These are phyloP conservation scores for Anniella stebbinsi DNA, from an alignment of 2,797 vertebrate genomes.

Conservation along the genomic window DNA sequence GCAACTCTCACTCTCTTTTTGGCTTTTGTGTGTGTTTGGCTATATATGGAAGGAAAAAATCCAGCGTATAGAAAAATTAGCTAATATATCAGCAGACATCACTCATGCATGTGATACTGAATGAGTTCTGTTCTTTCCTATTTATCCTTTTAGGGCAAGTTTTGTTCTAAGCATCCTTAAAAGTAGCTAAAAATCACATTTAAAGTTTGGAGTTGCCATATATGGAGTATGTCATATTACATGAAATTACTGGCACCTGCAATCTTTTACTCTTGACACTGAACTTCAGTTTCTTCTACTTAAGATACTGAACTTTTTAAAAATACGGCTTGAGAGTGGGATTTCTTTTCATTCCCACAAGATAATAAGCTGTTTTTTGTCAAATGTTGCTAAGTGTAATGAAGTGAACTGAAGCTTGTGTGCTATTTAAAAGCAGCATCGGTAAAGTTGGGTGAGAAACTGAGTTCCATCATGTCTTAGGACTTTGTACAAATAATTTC, in stretches of 20 bases:
- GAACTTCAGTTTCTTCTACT: conserved; percentile 28
- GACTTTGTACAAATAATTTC: not conserved
- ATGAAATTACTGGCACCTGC: conserved; percentile 26
- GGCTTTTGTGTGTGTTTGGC: not conserved
- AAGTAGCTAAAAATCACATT: not conserved
- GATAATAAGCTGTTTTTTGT: conserved; percentile 38
- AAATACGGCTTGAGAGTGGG: not conserved
- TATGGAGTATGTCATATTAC: conserved; percentile 28
- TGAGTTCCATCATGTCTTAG: not conserved
- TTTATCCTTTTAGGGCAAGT: not conserved
- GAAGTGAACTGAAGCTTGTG: conserved; percentile 11
- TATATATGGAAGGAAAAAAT: not conserved
- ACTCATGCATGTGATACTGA: not conserved
- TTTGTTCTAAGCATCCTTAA: not conserved
- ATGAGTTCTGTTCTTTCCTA: not conserved
- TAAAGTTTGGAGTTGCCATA: conserved; percentile 29
- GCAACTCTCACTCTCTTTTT: not conserved
- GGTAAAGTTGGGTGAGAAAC: not conserved
- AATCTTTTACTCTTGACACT: conserved; percentile 18
- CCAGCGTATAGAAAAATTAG: not conserved
- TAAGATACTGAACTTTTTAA: conserved; percentile 29
- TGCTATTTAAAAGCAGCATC: not conserved
- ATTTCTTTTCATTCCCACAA: not conserved
- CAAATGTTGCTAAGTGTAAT: conserved; percentile 25
- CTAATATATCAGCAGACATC: not conserved